These are phyloP conservation scores for Percopsis transmontana DNA, from an alignment of 2,113 vertebrate species.

Conservation along the genomic window DNA sequence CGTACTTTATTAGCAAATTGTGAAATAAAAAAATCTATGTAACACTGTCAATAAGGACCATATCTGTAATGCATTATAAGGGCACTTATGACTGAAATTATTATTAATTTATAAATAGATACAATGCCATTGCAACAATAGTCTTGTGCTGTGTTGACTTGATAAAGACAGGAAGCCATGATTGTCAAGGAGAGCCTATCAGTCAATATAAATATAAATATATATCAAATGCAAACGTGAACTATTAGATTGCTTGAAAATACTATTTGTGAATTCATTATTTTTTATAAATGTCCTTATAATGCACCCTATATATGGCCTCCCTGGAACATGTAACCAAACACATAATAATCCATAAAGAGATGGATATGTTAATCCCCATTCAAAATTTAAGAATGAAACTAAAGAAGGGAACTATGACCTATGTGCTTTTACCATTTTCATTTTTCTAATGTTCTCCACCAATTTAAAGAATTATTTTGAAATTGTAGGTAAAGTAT, in stretches of 20 bases:
- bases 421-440: conserved; percentile 4
- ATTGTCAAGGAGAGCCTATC: neutral
- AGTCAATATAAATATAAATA: neutral
- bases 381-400: conserved; percentile 45
- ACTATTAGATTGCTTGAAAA: neutral
- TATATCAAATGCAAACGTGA: neutral
- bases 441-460: neutral
- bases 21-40: conserved; percentile 36
- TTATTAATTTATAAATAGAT: neutral
- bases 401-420: conserved; percentile 36
- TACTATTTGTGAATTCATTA: neutral
- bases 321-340: neutral
- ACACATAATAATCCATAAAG: conserved; percentile 9
- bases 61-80: conserved; percentile 15
- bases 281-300: conserved; percentile 7
- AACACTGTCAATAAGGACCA: conserved; percentile 5
- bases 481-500: neutral
- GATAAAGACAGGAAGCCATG: neutral
- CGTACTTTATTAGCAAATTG: conserved; percentile 50
- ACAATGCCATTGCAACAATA: neutral
- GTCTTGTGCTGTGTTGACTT: neutral
- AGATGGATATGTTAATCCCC: conserved; percentile 41
- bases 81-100: neutral
- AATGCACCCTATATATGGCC: conserved; percentile 3
- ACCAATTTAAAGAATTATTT: neutral